Percentiles rank a stretch among this genome's conserved stretches.
Evolutionary conservation across 2,113 vertebrate genomes (phyloP).

Genomic region (Alaudala cheleensis): DNA sequence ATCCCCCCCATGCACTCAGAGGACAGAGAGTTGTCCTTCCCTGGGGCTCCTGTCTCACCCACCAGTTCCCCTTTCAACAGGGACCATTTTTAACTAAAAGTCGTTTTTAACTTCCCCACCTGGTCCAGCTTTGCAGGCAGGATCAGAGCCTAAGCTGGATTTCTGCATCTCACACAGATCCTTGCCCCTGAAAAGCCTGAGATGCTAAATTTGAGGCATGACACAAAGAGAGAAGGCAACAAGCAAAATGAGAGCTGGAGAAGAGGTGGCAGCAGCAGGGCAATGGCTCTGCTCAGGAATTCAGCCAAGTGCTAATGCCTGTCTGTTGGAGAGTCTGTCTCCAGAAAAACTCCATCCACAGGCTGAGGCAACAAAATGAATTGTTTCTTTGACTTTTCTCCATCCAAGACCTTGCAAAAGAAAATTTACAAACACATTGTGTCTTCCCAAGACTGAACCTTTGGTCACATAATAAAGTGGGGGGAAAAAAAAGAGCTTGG

Average conservation of each 20-base stretch:
- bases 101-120: not conserved
- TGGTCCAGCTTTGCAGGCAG: not conserved
- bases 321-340: not conserved
- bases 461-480: not conserved
- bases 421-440: conserved; percentile 8
- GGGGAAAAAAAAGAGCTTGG: not conserved
- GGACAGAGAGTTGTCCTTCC: not conserved
- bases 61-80: not conserved
- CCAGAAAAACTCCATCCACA: not conserved
- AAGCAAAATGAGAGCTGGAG: not conserved
- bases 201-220: not conserved
- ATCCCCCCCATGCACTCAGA: not conserved
- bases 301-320: not conserved
- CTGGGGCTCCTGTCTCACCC: not conserved
- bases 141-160: not conserved
- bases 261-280: not conserved
- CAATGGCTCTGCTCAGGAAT: not conserved
- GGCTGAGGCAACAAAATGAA: not conserved
- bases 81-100: too few relatives aligned
- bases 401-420: not conserved
- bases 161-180: not conserved
- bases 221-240: not conserved
- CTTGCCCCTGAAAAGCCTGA: not conserved
- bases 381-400: not conserved
- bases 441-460: not conserved